Conservation (phyloP, 2,797 vertebrate species). For the Acestrorhynchus altus region DNA sequence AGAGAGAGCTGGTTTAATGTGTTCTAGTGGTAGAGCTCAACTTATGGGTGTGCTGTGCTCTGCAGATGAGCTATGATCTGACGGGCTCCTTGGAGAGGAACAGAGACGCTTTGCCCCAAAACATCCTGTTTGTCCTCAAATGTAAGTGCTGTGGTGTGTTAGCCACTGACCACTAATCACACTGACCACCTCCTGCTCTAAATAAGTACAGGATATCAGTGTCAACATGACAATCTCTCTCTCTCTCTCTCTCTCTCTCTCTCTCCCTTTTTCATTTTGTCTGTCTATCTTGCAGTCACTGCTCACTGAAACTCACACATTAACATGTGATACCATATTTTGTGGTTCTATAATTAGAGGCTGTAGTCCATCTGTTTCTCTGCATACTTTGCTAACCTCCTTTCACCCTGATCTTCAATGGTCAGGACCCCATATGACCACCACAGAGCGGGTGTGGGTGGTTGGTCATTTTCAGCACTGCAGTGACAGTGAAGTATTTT, state of each 20-base stretch:
- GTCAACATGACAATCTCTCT: neutral
- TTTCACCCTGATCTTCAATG: too few relatives aligned
- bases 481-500: too few relatives aligned
- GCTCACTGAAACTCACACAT: too few relatives aligned
- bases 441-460: too few relatives aligned
- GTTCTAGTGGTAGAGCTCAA: neutral
- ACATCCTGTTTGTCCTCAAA: slow-evolving; percentile 92
- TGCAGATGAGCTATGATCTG: slow-evolving; percentile 91
- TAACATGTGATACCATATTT: too few relatives aligned
- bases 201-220: neutral
- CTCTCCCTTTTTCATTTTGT: neutral
- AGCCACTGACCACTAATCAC: neutral
- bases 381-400: too few relatives aligned
- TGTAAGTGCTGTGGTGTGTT: slow-evolving; percentile 79
- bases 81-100: slow-evolving; percentile 90
- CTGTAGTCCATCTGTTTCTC: too few relatives aligned
- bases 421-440: too few relatives aligned
- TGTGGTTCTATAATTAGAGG: too few relatives aligned
- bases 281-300: too few relatives aligned
- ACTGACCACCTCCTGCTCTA: neutral
- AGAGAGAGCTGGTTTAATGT: neutral
- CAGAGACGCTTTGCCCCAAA: slow-evolving; percentile 93
- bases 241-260: slow-evolving; percentile 4
- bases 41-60: slow-evolving; percentile 34
- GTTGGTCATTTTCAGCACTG: too few relatives aligned